Evolutionary conservation across 2,888 invertebrate species (phyloP).

Genomic region (Oxystoma pomonae): DNA sequence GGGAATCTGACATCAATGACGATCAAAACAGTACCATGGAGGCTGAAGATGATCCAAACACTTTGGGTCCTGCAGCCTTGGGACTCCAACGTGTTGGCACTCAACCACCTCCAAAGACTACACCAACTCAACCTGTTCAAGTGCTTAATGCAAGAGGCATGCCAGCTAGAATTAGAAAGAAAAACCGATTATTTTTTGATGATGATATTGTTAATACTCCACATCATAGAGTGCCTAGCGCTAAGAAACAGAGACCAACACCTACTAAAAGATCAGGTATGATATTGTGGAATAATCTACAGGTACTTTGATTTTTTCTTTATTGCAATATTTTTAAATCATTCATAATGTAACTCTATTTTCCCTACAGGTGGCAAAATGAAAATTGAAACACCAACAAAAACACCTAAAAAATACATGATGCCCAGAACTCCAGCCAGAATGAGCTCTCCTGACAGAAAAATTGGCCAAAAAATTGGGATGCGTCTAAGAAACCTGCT

Average conservation of each 20-base stretch:
- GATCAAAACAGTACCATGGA: conserved; percentile 47
- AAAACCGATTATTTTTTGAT: conserved; percentile 80
- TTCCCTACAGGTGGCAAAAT: too few species aligned
- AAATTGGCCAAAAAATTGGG: conserved; percentile 86
- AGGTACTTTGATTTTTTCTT: too few species aligned
- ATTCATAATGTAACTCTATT: too few species aligned
- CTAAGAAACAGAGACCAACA: conserved; percentile 60
- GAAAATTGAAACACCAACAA: conserved; percentile 39
- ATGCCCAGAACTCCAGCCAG: conserved; percentile 47
- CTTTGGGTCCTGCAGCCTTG: conserved; percentile 74
- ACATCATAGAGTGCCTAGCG: conserved; percentile 68
- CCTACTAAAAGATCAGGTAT: conserved; percentile 45
- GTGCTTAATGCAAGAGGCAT: conserved; percentile 81
- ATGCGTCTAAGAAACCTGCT: conserved; percentile 85
- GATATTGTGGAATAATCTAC: too few species aligned
- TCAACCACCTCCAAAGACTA: conserved; percentile 66
- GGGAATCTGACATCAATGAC: conserved; percentile 38
- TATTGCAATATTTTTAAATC: too few species aligned
- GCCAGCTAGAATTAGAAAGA: conserved; percentile 87
- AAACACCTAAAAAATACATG: conserved; percentile 38
- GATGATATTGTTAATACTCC: conserved; percentile 82
- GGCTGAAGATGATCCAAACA: conserved; percentile 64
- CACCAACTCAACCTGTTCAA: conserved; percentile 68
- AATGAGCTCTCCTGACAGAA: conserved; percentile 67
- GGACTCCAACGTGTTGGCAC: conserved; percentile 80